Conservation (phyloP, 2,797 vertebrate genomes). For the Benthosema pterotum region DNA sequence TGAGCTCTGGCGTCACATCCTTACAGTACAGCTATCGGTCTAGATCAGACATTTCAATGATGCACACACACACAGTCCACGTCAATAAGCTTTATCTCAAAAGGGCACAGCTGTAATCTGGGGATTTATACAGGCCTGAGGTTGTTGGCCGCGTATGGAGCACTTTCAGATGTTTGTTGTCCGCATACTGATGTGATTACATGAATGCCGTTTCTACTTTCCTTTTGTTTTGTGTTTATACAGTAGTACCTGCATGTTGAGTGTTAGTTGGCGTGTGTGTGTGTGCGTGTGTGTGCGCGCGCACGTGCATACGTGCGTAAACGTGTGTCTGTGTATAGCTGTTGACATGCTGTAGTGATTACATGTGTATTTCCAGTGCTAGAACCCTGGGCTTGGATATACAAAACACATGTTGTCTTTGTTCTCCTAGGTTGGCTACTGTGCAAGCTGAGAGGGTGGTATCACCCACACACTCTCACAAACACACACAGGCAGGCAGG, state of each 20-base stretch:
- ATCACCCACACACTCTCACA: slow-evolving; percentile 53
- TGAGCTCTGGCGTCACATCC: too few relatives aligned
- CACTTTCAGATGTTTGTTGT: slow-evolving; percentile 26
- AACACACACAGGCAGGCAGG: slow-evolving; percentile 46
- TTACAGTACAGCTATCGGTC: too few relatives aligned
- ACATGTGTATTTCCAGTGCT: slow-evolving; percentile 64
- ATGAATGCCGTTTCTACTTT: slow-evolving; percentile 22
- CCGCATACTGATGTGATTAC: slow-evolving; percentile 47
- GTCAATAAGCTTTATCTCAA: slow-evolving; percentile 19
- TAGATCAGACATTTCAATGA: too few relatives aligned
- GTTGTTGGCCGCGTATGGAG: slow-evolving; percentile 15
- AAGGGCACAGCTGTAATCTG: slow-evolving; percentile 28
- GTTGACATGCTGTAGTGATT: slow-evolving; percentile 69
- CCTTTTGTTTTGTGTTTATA: not conserved
- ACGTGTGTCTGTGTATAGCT: slow-evolving; percentile 21
- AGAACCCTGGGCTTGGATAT: slow-evolving; percentile 52
- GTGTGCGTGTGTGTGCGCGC: slow-evolving; percentile 24
- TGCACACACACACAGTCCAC: slow-evolving; percentile 1
- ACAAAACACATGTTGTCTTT: slow-evolving; percentile 74
- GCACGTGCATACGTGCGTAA: too few relatives aligned
- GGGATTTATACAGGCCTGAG: slow-evolving; percentile 17
- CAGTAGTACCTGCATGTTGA: not conserved
- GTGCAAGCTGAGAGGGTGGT: slow-evolving; percentile 71
- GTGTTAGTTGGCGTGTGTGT: not conserved
- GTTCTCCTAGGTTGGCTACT: slow-evolving; percentile 67